Base-by-base conservation (phyloP, 37 sponge, comb jelly and placozoan genomes). In the Beroe ovata region DNA sequence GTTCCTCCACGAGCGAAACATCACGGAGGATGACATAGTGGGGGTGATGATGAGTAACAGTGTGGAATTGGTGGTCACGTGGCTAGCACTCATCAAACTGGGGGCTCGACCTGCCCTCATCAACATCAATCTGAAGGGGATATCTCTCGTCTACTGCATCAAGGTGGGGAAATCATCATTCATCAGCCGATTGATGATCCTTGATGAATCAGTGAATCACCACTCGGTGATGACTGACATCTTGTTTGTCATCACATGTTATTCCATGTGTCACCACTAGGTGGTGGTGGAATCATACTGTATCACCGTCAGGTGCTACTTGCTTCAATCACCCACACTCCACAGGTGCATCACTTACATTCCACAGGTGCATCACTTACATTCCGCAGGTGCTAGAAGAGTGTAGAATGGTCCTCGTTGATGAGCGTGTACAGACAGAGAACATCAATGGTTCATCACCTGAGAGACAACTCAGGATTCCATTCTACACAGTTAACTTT, bases 71-170 rank as follows among this genome's bases (percentile, higher is more conserved):
- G 47, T 77, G 18, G 54, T 77, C 26, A 36, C 54, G 36, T 77
- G 84, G 84, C 28, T 77, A 22, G 84, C 84, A 23, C 35, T 77
- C 54, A 40, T 77, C 38, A 77, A 77, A 42, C 84, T 77, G 1
- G 84, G 84, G 1, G 84, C 47, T 25, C 41, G 41, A 4, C 84
- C 84, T 21, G 84, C 84, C 23, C 54, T 77, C 54, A 16, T 77
- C 47, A 77, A 77, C 28, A 77, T 54, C 28, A 77, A 77, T 20
- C 84, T 77, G 28, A 66, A 14, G 69, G 25, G 28, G 28, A 42
- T 11, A 14, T 77, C 84, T 2, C 41, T 77, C 38, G 21, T 38
- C 8, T 35, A 77, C 84, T 77, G 84, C 47, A 23, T 77, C 54
- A 33, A 36, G 28, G 22, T 47, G n/a, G n/a, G n/a, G n/a, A n/a